Evolutionary conservation across 1,140 invertebrate species (phyloP).

Genomic region (Orchestia grillus): DNA sequence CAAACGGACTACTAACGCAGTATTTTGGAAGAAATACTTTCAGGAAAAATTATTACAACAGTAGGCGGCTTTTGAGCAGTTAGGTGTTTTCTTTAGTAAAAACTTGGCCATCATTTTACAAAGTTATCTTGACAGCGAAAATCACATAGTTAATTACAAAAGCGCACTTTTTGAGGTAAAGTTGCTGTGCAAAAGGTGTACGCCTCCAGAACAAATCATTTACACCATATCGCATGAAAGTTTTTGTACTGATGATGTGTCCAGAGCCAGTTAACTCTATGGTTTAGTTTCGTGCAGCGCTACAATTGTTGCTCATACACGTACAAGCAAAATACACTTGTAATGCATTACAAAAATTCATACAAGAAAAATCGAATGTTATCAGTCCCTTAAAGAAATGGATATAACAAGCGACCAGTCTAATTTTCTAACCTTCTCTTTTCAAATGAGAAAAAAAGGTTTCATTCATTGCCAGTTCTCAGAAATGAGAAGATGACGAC

Average conservation of each 20-base stretch:
- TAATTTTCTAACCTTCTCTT: background rate
- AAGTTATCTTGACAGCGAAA: no score
- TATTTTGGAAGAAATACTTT: no score
- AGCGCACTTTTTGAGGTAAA: no score
- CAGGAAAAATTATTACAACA: no score
- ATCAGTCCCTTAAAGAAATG: background rate
- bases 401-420: background rate
- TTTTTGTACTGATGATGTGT: background rate
- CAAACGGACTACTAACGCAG: background rate
- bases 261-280: background rate
- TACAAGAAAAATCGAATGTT: background rate
- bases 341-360: background rate
- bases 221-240: no score
- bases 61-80: no score
- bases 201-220: no score
- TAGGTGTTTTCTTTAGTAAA: no score
- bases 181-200: no score
- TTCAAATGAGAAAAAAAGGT: background rate
- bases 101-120: no score
- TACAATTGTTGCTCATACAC: no score
- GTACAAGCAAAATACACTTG: background rate
- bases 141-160: no score
- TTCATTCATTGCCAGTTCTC: background rate
- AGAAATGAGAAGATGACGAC: background rate
- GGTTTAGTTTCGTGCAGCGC: background rate